A percentile compares a stretch with the other conserved stretches of the same genome.
These are phyloP conservation scores for Spilarctia lutea DNA, from an alignment of 2,888 invertebrate species.

Conservation along the genomic window DNA sequence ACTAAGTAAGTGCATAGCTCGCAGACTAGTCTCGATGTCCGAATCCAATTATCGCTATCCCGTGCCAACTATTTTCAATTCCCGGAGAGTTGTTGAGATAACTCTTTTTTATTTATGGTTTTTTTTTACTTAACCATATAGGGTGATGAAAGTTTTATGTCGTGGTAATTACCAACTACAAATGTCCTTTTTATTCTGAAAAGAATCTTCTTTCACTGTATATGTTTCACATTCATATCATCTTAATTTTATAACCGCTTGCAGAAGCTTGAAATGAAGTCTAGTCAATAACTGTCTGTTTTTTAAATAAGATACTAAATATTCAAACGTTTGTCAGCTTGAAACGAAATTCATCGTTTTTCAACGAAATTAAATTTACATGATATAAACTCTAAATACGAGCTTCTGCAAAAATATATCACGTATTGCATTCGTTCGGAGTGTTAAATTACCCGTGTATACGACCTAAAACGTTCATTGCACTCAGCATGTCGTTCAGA, in stretches of 20 bases:
- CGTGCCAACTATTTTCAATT: background rate
- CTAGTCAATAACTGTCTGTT: background rate
- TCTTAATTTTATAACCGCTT: too few relatives aligned
- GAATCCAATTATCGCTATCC: slow-evolving; percentile 1
- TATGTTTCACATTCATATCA: too few relatives aligned
- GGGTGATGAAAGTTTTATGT: background rate
- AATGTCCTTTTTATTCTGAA: background rate
- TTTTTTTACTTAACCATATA: background rate
- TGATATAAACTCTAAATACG: slow-evolving; percentile 33
- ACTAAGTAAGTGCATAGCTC: background rate
- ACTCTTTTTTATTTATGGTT: background rate
- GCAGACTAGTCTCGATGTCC: background rate
- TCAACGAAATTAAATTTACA: slow-evolving; percentile 39
- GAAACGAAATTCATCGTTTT: slow-evolving; percentile 1
- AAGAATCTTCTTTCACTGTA: background rate
- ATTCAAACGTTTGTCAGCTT: background rate
- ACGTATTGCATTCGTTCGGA: slow-evolving; percentile 43
- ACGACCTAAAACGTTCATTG: slow-evolving; percentile 61
- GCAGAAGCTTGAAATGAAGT: too few relatives aligned
- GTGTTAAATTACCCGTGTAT: slow-evolving; percentile 55
- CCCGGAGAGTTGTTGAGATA: background rate
- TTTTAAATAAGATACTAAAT: background rate
- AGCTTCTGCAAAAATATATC: slow-evolving; percentile 34
- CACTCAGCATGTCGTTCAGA: slow-evolving; percentile 52
- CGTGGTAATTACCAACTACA: background rate